Evolutionary conservation across 1,140 invertebrate genomes (phyloP).

Genomic region (Adoxophyes honmai): DNA sequence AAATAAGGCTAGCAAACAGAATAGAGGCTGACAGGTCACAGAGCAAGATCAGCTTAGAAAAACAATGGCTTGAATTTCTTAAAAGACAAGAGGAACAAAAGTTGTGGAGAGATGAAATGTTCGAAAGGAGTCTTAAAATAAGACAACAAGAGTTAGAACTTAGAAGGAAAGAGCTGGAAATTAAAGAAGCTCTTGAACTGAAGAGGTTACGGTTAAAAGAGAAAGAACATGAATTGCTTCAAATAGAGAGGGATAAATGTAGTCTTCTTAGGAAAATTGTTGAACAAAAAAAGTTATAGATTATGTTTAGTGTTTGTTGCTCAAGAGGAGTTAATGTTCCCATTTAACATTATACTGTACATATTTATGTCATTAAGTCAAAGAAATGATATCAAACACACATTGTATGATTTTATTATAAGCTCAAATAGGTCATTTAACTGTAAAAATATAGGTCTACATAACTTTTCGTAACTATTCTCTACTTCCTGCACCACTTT

Average conservation of each 20-base stretch:
- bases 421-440: no score
- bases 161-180: conserved; percentile 32
- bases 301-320: no score
- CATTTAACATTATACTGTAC: no score
- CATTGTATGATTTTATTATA: no score
- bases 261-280: conserved; percentile 27
- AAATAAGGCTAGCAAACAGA: conserved; percentile 38
- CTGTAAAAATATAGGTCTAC: no score
- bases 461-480: no score
- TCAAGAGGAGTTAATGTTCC: no score
- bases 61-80: conserved; percentile 45
- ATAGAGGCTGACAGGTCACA: conserved; percentile 39
- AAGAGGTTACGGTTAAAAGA: conserved; percentile 35
- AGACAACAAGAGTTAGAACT: conserved; percentile 37
- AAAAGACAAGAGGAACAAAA: conserved; percentile 34
- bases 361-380: no score
- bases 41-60: conserved; percentile 41
- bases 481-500: no score
- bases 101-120: conserved; percentile 30
- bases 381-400: no score
- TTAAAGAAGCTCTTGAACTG: conserved; percentile 35
- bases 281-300: not conserved
- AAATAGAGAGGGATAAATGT: conserved; percentile 41
- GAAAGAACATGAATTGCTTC: conserved; percentile 33
- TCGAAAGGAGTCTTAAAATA: conserved; percentile 32